Evolutionary conservation across 1,140 invertebrate genomes (phyloP).

Genomic region (Rhizoglyphus robini): DNA sequence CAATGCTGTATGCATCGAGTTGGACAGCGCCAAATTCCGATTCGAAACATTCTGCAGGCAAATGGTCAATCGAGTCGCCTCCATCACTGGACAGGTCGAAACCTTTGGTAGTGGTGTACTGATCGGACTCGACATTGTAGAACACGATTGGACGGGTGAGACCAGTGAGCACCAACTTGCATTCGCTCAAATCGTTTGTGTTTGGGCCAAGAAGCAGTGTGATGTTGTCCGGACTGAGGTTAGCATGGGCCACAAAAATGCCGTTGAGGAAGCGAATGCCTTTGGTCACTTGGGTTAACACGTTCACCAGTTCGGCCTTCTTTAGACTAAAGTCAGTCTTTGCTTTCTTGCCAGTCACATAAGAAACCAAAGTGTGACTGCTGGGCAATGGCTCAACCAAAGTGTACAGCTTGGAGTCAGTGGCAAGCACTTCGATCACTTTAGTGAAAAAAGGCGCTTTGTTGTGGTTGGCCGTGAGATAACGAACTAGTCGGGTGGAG

Average conservation of each 20-base stretch:
- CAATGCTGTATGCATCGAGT: background rate
- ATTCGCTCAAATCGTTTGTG: background rate
- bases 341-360: background rate
- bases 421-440: background rate
- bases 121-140: constrained; percentile 1
- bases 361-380: background rate
- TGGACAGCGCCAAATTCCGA: background rate
- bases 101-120: background rate
- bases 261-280: background rate
- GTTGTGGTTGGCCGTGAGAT: background rate
- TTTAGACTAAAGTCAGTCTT: background rate
- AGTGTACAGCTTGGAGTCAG: constrained; percentile 1
- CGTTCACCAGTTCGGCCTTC: background rate
- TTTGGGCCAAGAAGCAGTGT: background rate
- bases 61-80: background rate
- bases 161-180: background rate
- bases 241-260: background rate
- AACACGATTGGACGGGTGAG: background rate
- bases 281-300: background rate
- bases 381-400: background rate
- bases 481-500: background rate
- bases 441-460: background rate
- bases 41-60: background rate
- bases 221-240: background rate
- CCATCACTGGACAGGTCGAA: background rate